Conservation (phyloP, 2,797 vertebrate genomes). For the Botia kubotai region DNA sequence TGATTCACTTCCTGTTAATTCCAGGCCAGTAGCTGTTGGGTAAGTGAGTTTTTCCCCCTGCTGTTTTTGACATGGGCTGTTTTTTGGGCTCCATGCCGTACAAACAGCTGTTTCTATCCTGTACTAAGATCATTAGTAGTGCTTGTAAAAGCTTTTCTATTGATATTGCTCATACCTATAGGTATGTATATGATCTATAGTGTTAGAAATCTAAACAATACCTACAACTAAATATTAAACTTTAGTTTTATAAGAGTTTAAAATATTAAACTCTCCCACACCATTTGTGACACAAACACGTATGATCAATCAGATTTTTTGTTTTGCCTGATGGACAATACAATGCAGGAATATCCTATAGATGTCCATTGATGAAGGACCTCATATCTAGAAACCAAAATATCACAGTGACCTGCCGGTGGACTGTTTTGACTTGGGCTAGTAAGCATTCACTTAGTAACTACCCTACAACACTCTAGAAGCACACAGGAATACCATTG, state of each 20-base stretch:
- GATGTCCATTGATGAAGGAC: not conserved
- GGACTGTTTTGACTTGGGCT: not conserved
- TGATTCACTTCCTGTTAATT: slow-evolving; percentile 55
- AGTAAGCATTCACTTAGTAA: not conserved
- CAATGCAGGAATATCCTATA: not conserved
- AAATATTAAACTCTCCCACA: not conserved
- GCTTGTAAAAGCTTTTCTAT: too few species aligned
- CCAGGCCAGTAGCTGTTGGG: slow-evolving; percentile 55
- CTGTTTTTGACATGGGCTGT: slow-evolving; percentile 20
- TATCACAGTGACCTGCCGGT: not conserved
- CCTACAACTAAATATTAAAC: too few species aligned
- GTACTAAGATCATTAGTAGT: slow-evolving; percentile 1
- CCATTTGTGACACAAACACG: not conserved
- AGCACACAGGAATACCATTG: not conserved
- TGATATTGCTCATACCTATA: too few species aligned
- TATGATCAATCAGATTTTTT: not conserved
- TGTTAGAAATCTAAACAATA: too few species aligned
- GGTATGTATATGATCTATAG: too few species aligned
- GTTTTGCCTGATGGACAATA: not conserved
- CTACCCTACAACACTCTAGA: not conserved
- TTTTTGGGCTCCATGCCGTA: slow-evolving; percentile 16
- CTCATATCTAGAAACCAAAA: not conserved
- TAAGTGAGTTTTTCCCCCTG: slow-evolving; percentile 38
- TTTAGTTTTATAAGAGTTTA: too few species aligned
- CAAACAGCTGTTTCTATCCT: slow-evolving; percentile 12